Conservation (phyloP, 2,797 vertebrate species). For the Mormyrus hasselquistii region DNA sequence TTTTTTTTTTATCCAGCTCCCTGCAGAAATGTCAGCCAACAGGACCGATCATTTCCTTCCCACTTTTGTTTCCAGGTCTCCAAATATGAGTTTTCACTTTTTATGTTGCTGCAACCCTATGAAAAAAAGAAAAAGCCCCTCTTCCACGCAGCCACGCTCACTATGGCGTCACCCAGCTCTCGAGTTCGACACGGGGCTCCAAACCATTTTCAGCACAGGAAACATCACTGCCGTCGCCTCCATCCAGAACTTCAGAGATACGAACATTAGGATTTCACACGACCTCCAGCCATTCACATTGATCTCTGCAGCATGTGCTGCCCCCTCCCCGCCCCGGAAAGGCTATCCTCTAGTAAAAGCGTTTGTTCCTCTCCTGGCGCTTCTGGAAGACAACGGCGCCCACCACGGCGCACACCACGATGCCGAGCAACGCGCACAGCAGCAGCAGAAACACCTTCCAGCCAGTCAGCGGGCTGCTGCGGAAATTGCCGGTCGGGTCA, state of each 20-base stretch:
- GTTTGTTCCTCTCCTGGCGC: slow-evolving; percentile 93
- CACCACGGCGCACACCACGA: slow-evolving; percentile 88
- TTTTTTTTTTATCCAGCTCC: not conserved
- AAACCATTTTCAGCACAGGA: not conserved
- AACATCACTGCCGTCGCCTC: slow-evolving; percentile 12
- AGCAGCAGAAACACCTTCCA: slow-evolving; percentile 95
- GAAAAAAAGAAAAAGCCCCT: not conserved
- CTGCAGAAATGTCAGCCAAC: not conserved
- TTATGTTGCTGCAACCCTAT: not conserved
- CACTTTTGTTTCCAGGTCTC: not conserved
- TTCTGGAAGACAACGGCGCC: slow-evolving; percentile 96
- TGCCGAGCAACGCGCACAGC: slow-evolving; percentile 85
- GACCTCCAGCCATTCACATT: slow-evolving; percentile 63
- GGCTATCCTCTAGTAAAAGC: slow-evolving; percentile 75
- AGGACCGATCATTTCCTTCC: not conserved
- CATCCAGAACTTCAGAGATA: slow-evolving; percentile 50
- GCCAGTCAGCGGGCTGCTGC: slow-evolving; percentile 84
- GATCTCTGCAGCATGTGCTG: slow-evolving; percentile 34
- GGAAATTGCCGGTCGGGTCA: slow-evolving; percentile 92
- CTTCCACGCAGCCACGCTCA: not conserved
- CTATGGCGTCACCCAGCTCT: not conserved
- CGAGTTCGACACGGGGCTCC: not conserved
- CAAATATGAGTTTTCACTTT: not conserved
- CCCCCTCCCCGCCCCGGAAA: not conserved
- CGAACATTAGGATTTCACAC: slow-evolving; percentile 49